Conservation (phyloP, 2,888 invertebrate genomes). For the Ectobius pallidus region DNA sequence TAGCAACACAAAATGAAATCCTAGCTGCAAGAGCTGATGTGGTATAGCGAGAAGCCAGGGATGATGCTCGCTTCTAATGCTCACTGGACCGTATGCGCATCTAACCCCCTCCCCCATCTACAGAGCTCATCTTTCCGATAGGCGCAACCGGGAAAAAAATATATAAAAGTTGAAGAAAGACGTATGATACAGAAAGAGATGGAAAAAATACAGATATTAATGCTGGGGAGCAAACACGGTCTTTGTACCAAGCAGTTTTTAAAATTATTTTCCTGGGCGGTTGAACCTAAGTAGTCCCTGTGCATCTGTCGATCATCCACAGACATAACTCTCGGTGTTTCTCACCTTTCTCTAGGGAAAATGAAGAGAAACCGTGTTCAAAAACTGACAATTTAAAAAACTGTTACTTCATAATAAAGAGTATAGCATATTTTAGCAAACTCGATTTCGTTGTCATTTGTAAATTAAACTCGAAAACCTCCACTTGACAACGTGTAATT, state of each 20-base stretch:
- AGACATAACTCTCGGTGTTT: too few relatives aligned
- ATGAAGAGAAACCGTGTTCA: too few relatives aligned
- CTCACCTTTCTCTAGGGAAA: too few relatives aligned
- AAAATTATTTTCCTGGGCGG: background rate
- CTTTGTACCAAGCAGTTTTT: background rate
- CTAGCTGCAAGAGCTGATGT: constrained; percentile 42
- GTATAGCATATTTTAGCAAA: too few relatives aligned
- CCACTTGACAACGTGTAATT: too few relatives aligned
- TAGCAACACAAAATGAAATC: constrained; percentile 58
- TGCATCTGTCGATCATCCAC: too few relatives aligned
- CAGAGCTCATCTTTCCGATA: constrained; percentile 16
- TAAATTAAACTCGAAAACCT: too few relatives aligned
- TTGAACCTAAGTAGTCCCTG: too few relatives aligned
- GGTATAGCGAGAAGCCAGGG: background rate
- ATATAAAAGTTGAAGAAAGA: constrained; percentile 4
- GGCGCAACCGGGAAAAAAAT: constrained; percentile 29
- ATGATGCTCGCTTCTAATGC: constrained; percentile 9
- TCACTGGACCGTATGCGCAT: constrained; percentile 12
- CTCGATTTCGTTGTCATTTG: too few relatives aligned
- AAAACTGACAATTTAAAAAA: too few relatives aligned
- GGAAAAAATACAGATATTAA: constrained; percentile 3
- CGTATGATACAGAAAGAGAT: constrained; percentile 4
- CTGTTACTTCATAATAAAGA: too few relatives aligned
- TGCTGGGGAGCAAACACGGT: constrained; percentile 11
- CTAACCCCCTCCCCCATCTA: background rate